phyloP scores from a whole-genome alignment of 2,113 vertebrate genomes.

The Petrocephalus zakoni region DNA sequence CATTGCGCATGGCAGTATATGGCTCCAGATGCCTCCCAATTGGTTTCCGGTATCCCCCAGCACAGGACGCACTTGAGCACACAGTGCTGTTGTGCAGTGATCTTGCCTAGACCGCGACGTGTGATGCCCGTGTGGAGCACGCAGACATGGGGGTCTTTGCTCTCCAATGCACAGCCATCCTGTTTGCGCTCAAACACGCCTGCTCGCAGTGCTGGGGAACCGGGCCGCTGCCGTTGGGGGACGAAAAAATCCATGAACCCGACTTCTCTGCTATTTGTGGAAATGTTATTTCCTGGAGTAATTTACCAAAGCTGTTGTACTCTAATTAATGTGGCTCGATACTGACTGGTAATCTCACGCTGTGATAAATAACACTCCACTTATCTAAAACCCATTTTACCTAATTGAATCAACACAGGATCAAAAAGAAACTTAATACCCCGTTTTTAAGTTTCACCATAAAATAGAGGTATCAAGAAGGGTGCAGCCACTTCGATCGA shows the following conservation, averaged over 20 bases:
- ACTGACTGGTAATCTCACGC: slow-evolving; percentile 49
- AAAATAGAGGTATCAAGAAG: background rate
- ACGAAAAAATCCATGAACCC: slow-evolving; percentile 41
- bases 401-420: slow-evolving; percentile 59
- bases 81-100: background rate
- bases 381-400: slow-evolving; percentile 58
- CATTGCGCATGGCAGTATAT: background rate
- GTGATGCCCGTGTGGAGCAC: background rate
- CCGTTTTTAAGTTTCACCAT: background rate
- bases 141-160: background rate
- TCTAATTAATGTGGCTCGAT: slow-evolving; percentile 62
- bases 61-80: background rate
- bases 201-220: background rate
- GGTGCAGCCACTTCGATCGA: background rate
- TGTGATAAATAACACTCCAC: slow-evolving; percentile 59
- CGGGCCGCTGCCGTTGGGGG: slow-evolving; percentile 6
- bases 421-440: slow-evolving; percentile 39
- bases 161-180: background rate
- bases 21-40: background rate
- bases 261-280: slow-evolving; percentile 50
- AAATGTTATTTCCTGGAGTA: slow-evolving; percentile 56
- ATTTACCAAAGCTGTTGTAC: slow-evolving; percentile 45
- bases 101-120: background rate
- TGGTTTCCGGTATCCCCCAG: background rate
- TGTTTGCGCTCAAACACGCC: background rate